Evolutionary conservation across 2,888 invertebrate genomes (phyloP), one percentile per base, ranked within the genome.

Genomic region (Standfussiana lucernea): DNA sequence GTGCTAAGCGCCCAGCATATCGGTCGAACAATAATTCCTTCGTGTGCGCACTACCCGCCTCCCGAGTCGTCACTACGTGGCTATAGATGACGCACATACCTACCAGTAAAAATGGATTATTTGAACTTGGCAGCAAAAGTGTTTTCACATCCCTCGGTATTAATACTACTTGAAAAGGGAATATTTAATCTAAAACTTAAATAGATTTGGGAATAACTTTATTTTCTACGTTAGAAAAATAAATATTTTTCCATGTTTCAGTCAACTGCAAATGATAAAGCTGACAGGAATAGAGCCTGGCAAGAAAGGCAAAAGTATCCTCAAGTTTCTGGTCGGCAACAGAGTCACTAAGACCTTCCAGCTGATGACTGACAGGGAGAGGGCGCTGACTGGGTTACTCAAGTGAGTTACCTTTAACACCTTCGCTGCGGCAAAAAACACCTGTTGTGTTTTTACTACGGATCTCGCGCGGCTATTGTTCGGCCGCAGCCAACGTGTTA

Each of bases 261-360:
- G 97, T 77, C 98, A 98, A 91, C 92, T 98, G 32, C 98, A 98
- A 96, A 95, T 96, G 47, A 95, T 98, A 42, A 98, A 98, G 91
- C 89, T 99, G 64, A 91, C 98, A 24, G 97, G 97, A 72, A 94
- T 95, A 0, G 98, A 98, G 88, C 98, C 98, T 80, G 98, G 98
- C 15, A 98, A 98, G 93, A 98, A 98, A 91, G 97, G 97, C 10
- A 97, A 97, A 91, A 97, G 97, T 0, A 96, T 97, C 70, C 93
- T 98, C 0, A 97, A 97, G 90, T 99, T 99, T 93, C 92, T 98
- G 8, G 98, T 98, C 2, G 99, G 99, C 0, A 97, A 97, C 79
- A 95, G 99, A 84, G 98, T 98, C 0, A 90, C 97, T 0, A 97
- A 96, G 61, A 97, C 97, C 69, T 95, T 98, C 65, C 97, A 97